Percentiles rank a stretch among this genome's conserved stretches.
Conservation (phyloP, 2,797 vertebrate genomes). For the Buceros bicornis region DNA sequence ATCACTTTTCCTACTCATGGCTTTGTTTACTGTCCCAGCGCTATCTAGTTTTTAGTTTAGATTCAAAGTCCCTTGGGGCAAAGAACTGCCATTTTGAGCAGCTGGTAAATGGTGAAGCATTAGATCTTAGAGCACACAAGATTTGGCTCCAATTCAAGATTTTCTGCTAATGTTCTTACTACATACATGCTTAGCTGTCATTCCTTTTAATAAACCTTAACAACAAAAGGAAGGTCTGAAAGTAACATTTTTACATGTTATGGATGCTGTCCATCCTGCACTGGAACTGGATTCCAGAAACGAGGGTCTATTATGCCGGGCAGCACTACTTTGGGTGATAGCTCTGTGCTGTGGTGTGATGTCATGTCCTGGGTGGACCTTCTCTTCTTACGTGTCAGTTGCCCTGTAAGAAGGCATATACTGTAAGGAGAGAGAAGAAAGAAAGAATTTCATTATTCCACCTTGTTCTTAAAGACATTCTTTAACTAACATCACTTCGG, state of each 20-base stretch:
- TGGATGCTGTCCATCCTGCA: neutral
- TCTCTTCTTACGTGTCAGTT: neutral
- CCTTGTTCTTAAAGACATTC: neutral
- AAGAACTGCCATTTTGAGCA: neutral
- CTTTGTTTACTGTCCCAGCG: neutral
- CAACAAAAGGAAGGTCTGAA: neutral
- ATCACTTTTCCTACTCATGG: neutral
- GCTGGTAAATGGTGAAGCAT: neutral
- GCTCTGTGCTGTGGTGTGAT: neutral
- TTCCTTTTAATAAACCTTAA: neutral
- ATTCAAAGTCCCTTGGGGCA: neutral
- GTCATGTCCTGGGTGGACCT: neutral
- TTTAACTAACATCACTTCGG: neutral
- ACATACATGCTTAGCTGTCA: neutral
- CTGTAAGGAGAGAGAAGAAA: neutral
- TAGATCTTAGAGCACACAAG: neutral
- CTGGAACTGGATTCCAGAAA: neutral
- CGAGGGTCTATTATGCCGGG: accelerated
- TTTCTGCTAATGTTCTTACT: neutral
- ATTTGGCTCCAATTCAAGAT: neutral
- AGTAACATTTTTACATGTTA: neutral
- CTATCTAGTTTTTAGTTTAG: neutral
- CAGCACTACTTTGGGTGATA: neutral
- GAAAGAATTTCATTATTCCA: neutral
- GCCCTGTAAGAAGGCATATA: neutral